A percentile compares a stretch with the other conserved stretches of the same genome.
phyloP scores from a whole-genome alignment of 2,888 invertebrate species.

The Trypoxylon attenuatum region DNA sequence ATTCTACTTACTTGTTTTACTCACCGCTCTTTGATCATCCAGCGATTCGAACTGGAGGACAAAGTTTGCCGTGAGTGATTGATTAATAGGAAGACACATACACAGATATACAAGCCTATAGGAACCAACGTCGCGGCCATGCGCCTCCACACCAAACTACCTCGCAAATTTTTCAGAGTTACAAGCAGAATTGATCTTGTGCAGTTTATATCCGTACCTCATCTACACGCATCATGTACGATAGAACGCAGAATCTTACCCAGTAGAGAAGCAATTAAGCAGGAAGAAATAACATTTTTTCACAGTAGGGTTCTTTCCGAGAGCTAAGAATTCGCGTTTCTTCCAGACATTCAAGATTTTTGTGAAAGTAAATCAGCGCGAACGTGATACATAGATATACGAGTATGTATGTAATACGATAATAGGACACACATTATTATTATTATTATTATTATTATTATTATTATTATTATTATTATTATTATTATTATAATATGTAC shows the following conservation, averaged over 20 bases:
- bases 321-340: not conserved
- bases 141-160: constrained; percentile 61
- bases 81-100: too few species aligned
- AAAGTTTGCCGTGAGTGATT: too few species aligned
- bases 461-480: too few species aligned
- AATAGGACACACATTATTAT: too few species aligned
- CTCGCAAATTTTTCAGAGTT: constrained; percentile 63
- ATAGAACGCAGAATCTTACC: constrained; percentile 39
- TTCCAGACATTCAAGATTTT: too few species aligned
- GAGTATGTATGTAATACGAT: not conserved
- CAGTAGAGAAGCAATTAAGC: not conserved
- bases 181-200: constrained; percentile 38
- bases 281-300: not conserved
- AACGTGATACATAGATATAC: not conserved
- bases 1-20: not conserved
- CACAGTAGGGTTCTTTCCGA: not conserved
- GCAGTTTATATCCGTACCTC: constrained; percentile 46
- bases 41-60: too few species aligned
- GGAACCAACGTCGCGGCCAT: constrained; percentile 36
- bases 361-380: not conserved
- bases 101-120: too few species aligned
- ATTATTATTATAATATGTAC: too few species aligned
- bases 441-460: too few species aligned
- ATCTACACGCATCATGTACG: constrained; percentile 40
- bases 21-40: too few species aligned